Evolutionary conservation across 2,888 invertebrate genomes (phyloP).

Genomic region (Podabrus alpinus): DNA sequence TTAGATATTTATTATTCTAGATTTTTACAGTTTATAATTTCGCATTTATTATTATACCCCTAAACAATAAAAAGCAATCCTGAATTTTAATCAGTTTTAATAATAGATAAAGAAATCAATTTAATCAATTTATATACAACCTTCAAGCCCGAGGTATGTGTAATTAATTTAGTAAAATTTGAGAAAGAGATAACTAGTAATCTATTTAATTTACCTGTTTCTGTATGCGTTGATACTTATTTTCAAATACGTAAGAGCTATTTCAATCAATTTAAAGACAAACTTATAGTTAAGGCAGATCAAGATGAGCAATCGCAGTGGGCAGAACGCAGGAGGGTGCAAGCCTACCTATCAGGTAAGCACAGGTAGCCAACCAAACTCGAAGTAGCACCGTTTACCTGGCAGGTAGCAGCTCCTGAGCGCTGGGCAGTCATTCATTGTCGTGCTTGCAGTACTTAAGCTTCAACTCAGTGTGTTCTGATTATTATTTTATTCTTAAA

Average conservation of each 20-base stretch:
- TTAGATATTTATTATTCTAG: background rate
- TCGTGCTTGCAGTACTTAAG: slow-evolving; percentile 55
- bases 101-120: background rate
- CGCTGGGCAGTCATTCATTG: slow-evolving; percentile 55
- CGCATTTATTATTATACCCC: background rate
- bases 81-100: background rate
- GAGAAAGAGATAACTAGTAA: background rate
- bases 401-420: slow-evolving; percentile 50
- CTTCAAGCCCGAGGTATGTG: background rate
- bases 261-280: slow-evolving; percentile 23
- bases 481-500: slow-evolving; percentile 4
- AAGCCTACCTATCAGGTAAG: slow-evolving; percentile 55
- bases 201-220: background rate
- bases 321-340: slow-evolving; percentile 52
- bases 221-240: background rate
- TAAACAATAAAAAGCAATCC: no score
- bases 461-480: slow-evolving; percentile 44
- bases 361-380: slow-evolving; percentile 55
- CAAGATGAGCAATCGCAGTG: slow-evolving; percentile 51
- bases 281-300: slow-evolving; percentile 30
- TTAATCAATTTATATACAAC: background rate
- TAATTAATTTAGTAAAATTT: background rate
- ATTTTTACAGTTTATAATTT: background rate
- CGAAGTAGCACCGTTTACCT: slow-evolving; percentile 54
- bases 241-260: slow-evolving; percentile 1